phyloP scores from a whole-genome alignment of 2,797 vertebrate genomes.

The Acanthurus lineatus region DNA sequence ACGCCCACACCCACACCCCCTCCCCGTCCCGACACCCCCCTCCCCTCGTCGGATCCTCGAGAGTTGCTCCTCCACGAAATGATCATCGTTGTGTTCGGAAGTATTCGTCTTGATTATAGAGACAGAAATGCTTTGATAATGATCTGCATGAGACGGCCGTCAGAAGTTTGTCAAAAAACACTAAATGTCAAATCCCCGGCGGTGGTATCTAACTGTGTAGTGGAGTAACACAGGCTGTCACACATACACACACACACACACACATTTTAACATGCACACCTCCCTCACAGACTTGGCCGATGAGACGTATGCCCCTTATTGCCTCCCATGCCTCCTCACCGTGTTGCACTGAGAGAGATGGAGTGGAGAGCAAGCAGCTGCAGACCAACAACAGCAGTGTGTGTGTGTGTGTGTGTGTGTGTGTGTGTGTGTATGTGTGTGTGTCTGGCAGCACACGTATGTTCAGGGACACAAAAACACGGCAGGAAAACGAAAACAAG shows the following conservation, averaged over 20 bases:
- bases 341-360: slow-evolving; percentile 62
- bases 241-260: slow-evolving; percentile 40
- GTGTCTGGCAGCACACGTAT: slow-evolving; percentile 43
- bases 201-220: slow-evolving; percentile 74
- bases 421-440: slow-evolving; percentile 20
- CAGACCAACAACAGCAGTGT: slow-evolving; percentile 61
- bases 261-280: slow-evolving; percentile 41
- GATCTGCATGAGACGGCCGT: slow-evolving; percentile 82
- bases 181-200: slow-evolving; percentile 79
- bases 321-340: slow-evolving; percentile 65
- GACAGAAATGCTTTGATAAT: slow-evolving; percentile 85
- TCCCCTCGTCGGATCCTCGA: slow-evolving; percentile 53
- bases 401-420: slow-evolving; percentile 35
- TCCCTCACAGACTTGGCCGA: slow-evolving; percentile 54
- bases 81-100: slow-evolving; percentile 75
- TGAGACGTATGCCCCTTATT: slow-evolving; percentile 76
- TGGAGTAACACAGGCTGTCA: slow-evolving; percentile 57
- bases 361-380: slow-evolving; percentile 70
- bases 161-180: slow-evolving; percentile 84
- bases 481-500: slow-evolving; percentile 47
- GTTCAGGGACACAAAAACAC: slow-evolving; percentile 65
- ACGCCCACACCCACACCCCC: slow-evolving; percentile 20
- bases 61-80: slow-evolving; percentile 71
- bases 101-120: slow-evolving; percentile 86
- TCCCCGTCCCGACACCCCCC: slow-evolving; percentile 15